Percentiles rank a stretch among this genome's conserved stretches.
These are phyloP conservation scores for Epinotia bilunana DNA, from an alignment of 2,888 invertebrate species.

Conservation along the genomic window DNA sequence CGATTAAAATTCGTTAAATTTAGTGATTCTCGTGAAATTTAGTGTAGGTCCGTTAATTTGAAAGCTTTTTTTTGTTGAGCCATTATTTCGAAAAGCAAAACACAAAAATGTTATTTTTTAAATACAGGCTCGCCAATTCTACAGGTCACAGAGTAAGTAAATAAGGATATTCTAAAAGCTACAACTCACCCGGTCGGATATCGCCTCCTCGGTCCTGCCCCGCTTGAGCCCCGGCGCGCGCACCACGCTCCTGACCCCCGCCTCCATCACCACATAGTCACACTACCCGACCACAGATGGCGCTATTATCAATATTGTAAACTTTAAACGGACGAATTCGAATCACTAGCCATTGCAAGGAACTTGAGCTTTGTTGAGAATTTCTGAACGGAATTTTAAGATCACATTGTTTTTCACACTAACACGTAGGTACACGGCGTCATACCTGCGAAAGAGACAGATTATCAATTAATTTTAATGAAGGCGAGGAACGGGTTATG, in stretches of 20 bases:
- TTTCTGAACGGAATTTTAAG: conserved; percentile 47
- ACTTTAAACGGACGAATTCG: conserved; percentile 59
- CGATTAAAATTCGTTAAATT: too few relatives aligned
- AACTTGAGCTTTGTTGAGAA: conserved; percentile 59
- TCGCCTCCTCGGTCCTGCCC: conserved; percentile 90
- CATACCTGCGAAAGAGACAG: conserved; percentile 63
- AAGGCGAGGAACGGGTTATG: conserved; percentile 40
- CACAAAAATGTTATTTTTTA: too few relatives aligned
- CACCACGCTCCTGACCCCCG: conserved; percentile 84
- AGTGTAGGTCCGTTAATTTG: too few relatives aligned
- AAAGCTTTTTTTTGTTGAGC: too few relatives aligned
- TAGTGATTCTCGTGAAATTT: too few relatives aligned
- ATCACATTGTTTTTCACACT: conserved; percentile 46
- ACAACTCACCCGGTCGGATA: conserved; percentile 90
- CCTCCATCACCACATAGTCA: conserved; percentile 75
- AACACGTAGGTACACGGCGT: conserved; percentile 51
- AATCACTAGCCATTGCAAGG: conserved; percentile 70
- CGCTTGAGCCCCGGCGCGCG: conserved; percentile 91
- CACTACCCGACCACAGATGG: conserved; percentile 68
- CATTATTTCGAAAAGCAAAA: too few relatives aligned
- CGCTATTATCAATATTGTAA: conserved; percentile 53
- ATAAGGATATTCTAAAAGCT: too few relatives aligned
- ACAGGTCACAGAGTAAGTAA: too few relatives aligned
- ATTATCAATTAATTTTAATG: conserved; percentile 36
- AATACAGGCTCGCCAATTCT: too few relatives aligned